These are phyloP conservation scores for Trichacis sp. DNA, from an alignment of 2,888 invertebrate species.

Conservation along the genomic window DNA sequence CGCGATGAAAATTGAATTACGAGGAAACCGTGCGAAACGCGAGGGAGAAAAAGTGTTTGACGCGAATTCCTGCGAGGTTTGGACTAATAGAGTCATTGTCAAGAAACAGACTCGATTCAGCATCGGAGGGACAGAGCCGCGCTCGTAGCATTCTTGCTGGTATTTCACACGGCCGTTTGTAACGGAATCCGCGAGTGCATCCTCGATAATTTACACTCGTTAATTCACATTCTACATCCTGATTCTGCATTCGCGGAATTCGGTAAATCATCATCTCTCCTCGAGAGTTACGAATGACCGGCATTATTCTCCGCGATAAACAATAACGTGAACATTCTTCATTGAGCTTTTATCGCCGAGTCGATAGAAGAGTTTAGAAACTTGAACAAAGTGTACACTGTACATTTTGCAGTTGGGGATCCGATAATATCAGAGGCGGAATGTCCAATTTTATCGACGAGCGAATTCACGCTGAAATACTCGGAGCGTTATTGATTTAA, in stretches of 20 bases:
- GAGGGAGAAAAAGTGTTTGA: constrained; percentile 1
- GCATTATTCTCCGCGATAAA: constrained; percentile 6
- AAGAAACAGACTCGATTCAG: constrained; percentile 27
- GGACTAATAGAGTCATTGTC: constrained; percentile 31
- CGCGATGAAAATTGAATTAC: neutral
- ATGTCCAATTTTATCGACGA: neutral
- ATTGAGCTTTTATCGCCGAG: neutral
- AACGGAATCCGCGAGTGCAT: constrained; percentile 34
- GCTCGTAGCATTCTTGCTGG: constrained; percentile 28
- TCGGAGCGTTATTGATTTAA: neutral
- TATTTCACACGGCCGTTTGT: constrained; percentile 34
- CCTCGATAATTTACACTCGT: constrained; percentile 35
- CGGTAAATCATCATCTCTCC: constrained; percentile 21
- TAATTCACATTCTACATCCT: constrained; percentile 35
- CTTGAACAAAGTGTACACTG: neutral
- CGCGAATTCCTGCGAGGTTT: constrained; percentile 5
- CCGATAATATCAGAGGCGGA: constrained; percentile 12
- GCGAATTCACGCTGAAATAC: neutral
- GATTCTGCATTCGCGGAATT: constrained; percentile 25
- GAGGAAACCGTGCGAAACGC: neutral
- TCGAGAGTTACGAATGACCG: no score
- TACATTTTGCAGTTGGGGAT: neutral
- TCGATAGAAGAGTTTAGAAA: neutral
- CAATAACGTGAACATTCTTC: neutral
- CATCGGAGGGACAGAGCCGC: constrained; percentile 20